Evolutionary conservation across 2,113 vertebrate species (phyloP).

Genomic region (Pholis gunnellus): DNA sequence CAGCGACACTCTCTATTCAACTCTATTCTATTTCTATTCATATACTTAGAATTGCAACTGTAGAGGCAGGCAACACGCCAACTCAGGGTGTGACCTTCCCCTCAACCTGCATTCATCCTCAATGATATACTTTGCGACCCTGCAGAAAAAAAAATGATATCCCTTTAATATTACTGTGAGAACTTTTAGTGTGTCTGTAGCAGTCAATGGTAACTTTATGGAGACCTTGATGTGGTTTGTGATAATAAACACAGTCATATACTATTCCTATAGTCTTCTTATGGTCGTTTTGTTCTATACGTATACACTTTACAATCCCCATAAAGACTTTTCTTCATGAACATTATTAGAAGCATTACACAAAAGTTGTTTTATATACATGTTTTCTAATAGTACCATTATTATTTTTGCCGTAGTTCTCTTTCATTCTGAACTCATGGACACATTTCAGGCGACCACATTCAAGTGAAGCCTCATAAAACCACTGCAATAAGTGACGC

Average conservation of each 20-base stretch:
- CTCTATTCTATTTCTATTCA: slow-evolving; percentile 47
- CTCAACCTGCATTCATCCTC: slow-evolving; percentile 40
- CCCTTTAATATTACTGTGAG: background rate
- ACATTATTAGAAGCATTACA: background rate
- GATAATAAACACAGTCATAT: slow-evolving; percentile 1
- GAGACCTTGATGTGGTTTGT: background rate
- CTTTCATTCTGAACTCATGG: slow-evolving; percentile 5
- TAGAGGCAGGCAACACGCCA: slow-evolving; percentile 49
- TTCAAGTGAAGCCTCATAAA: slow-evolving; percentile 16
- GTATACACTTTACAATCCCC: background rate
- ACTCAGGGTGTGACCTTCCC: slow-evolving; percentile 55
- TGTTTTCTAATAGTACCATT: background rate
- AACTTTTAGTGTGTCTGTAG: background rate
- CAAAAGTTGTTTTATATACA: background rate
- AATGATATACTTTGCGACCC: slow-evolving; percentile 14
- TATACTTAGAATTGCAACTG: slow-evolving; percentile 59
- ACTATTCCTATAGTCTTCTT: background rate
- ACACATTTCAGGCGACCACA: background rate
- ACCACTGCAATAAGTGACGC: background rate
- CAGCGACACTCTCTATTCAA: slow-evolving; percentile 23
- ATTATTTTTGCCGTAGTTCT: background rate
- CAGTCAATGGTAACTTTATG: background rate
- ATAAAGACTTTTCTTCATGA: background rate
- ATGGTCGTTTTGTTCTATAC: background rate
- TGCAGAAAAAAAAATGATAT: background rate